These are phyloP conservation scores for Drosophila macrothrix DNA, from an alignment of 2,888 invertebrate species.

Conservation along the genomic window DNA sequence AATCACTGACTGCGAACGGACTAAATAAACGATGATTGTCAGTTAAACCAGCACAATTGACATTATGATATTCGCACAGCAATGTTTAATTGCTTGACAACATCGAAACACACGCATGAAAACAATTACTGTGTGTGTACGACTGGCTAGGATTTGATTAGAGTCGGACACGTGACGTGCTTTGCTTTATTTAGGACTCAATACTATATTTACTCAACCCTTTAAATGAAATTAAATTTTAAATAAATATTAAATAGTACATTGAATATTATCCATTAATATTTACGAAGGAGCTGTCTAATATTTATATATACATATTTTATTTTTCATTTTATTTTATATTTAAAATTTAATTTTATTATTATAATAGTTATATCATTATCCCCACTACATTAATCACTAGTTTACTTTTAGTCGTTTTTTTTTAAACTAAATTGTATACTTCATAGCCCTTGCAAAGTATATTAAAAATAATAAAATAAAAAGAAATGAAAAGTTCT, in stretches of 20 bases:
- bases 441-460: neutral
- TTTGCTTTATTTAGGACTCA: neutral
- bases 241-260: neutral
- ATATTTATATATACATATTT: neutral
- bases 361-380: neutral
- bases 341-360: neutral
- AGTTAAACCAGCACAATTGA: constrained; percentile 58
- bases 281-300: neutral
- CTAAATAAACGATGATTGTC: constrained; percentile 61
- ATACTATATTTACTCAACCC: neutral
- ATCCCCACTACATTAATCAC: neutral
- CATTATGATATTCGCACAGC: constrained; percentile 64
- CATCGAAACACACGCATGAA: constrained; percentile 58
- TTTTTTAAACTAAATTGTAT: neutral
- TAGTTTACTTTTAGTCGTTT: neutral
- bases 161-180: constrained; percentile 3
- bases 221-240: neutral
- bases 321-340: too few relatives aligned
- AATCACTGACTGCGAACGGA: constrained; percentile 33
- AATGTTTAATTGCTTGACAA: constrained; percentile 73
- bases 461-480: neutral
- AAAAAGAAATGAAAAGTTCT: neutral
- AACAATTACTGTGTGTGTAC: neutral
- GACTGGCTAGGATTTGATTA: neutral
- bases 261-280: neutral